Evolutionary conservation across 1,140 invertebrate species (phyloP).

Genomic region (Zaprionus lachaisei): DNA sequence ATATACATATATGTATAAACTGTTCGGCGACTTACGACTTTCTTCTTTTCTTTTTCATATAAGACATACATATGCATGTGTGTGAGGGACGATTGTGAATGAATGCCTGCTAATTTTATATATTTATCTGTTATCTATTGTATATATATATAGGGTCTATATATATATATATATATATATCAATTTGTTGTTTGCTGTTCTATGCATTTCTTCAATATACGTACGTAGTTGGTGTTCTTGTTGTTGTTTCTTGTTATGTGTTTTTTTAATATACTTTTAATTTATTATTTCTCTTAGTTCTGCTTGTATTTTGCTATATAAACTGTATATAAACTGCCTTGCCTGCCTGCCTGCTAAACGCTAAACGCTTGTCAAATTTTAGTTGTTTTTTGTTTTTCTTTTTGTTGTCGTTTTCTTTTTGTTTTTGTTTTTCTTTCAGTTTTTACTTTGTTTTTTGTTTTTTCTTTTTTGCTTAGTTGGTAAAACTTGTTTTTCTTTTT

Average conservation of each 20-base stretch:
- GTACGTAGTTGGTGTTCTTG: slow-evolving; percentile 65
- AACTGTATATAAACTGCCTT: slow-evolving; percentile 77
- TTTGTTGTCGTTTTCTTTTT: slow-evolving; percentile 58
- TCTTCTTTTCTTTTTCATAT: not conserved
- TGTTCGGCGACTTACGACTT: slow-evolving; percentile 42
- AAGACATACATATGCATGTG: not conserved
- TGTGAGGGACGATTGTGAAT: not conserved
- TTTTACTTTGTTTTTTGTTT: slow-evolving; percentile 61
- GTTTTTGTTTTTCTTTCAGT: slow-evolving; percentile 51
- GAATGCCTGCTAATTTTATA: not conserved
- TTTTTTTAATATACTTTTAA: slow-evolving; percentile 47
- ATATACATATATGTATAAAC: slow-evolving; percentile 35
- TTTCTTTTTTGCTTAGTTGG: slow-evolving; percentile 68
- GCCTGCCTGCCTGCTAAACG: slow-evolving; percentile 61
- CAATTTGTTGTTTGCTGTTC: slow-evolving; percentile 43
- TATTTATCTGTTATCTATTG: not conserved
- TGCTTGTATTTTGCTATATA: slow-evolving; percentile 66
- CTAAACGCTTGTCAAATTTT: slow-evolving; percentile 78
- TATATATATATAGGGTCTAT: slow-evolving; percentile 11
- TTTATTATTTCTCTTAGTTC: slow-evolving; percentile 27
- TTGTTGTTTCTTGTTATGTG: slow-evolving; percentile 20
- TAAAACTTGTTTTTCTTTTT: slow-evolving; percentile 53
- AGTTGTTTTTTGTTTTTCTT: slow-evolving; percentile 42
- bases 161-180: slow-evolving; percentile 43
- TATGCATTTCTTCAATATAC: slow-evolving; percentile 51